These are phyloP conservation scores for Lysandra coridon DNA, from an alignment of 2,888 invertebrate species.

Conservation along the genomic window DNA sequence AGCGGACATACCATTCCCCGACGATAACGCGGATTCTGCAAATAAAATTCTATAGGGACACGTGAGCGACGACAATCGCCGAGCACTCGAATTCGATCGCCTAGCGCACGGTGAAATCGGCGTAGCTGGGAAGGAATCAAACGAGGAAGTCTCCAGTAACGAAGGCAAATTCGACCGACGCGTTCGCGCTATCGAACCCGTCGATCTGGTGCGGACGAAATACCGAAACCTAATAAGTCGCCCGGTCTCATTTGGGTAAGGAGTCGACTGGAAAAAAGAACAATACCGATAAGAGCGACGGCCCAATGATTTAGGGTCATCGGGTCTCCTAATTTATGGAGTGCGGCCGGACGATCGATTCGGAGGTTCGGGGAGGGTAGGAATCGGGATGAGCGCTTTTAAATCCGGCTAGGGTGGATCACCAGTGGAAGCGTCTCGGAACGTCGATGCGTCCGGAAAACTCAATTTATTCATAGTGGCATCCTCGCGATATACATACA, in stretches of 20 bases:
- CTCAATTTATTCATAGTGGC: constrained; percentile 70
- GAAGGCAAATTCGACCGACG: constrained; percentile 48
- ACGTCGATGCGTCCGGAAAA: constrained; percentile 58
- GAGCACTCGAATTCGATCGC: background rate
- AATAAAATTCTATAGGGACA: background rate
- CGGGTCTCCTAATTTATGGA: constrained; percentile 79
- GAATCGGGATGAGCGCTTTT: constrained; percentile 63
- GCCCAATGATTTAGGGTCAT: constrained; percentile 79
- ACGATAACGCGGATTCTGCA: constrained; percentile 26
- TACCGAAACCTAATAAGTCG: constrained; percentile 77
- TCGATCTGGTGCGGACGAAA: constrained; percentile 70
- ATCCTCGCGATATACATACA: constrained; percentile 75
- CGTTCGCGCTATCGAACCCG: constrained; percentile 61
- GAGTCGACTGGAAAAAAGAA: constrained; percentile 66
- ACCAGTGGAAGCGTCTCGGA: constrained; percentile 45
- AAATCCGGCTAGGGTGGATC: constrained; percentile 50
- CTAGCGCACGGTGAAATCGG: background rate
- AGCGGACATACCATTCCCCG: constrained; percentile 33
- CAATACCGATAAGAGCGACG: constrained; percentile 74
- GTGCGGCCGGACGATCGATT: constrained; percentile 76
- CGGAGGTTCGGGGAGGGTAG: constrained; percentile 69
- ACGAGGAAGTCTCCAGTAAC: constrained; percentile 68
- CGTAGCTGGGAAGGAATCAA: constrained; percentile 35
- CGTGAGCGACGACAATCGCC: background rate
- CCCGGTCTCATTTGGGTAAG: constrained; percentile 77